These are phyloP conservation scores for Synanthedon formicaeformis DNA, from an alignment of 2,888 invertebrate genomes.

Conservation along the genomic window DNA sequence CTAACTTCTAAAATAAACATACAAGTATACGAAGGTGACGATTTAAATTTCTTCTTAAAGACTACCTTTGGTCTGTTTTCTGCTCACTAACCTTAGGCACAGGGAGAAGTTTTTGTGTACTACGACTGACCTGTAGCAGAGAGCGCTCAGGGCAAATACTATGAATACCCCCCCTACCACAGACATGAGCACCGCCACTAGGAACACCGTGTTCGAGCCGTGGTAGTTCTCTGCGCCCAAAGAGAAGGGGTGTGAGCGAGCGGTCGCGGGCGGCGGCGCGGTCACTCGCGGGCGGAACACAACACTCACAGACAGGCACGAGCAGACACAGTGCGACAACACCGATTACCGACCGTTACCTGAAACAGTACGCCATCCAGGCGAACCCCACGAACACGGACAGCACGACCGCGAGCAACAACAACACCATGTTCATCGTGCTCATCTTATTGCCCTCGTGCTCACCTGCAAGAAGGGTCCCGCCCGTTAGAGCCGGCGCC, in stretches of 20 bases:
- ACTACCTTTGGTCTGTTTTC: constrained; percentile 82
- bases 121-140: constrained; percentile 99
- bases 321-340: constrained; percentile 61
- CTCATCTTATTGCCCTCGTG: constrained; percentile 85
- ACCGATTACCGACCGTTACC: constrained; percentile 75
- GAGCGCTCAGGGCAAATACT: constrained; percentile 98
- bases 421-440: constrained; percentile 91
- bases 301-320: constrained; percentile 52
- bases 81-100: constrained; percentile 98
- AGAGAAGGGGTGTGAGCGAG: constrained; percentile 33
- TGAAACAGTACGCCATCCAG: constrained; percentile 95
- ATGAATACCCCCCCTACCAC: constrained; percentile 99
- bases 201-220: constrained; percentile 97
- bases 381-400: constrained; percentile 96
- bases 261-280: constrained; percentile 12
- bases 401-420: constrained; percentile 92
- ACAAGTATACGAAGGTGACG: constrained; percentile 71
- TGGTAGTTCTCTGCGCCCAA: constrained; percentile 91
- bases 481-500: constrained; percentile 66
- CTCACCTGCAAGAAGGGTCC: constrained; percentile 76
- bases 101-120: constrained; percentile 98
- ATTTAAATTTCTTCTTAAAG: constrained; percentile 70
- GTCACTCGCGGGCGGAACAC: constrained; percentile 28
- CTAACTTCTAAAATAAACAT: constrained; percentile 69
- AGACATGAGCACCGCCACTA: constrained; percentile 98